Conservation (phyloP, 1,140 invertebrate genomes). For the Heliconius eleuchia region DNA sequence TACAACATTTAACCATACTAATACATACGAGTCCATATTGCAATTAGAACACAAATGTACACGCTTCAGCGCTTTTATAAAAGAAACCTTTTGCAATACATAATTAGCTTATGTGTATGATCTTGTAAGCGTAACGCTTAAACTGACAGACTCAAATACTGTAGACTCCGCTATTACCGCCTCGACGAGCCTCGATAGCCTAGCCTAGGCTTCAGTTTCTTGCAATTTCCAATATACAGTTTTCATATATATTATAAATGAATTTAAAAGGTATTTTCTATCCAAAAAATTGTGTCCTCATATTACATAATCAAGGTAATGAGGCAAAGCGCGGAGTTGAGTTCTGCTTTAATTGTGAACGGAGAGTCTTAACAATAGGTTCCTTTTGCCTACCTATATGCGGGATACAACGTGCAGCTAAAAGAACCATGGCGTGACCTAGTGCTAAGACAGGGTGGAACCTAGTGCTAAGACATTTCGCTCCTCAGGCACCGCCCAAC, state of each 20-base stretch:
- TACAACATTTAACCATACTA: too few relatives aligned
- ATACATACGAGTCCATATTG: background rate
- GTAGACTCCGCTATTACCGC: constrained; percentile 3
- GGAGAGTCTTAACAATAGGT: background rate
- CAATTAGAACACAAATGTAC: constrained; percentile 26
- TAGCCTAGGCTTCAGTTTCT: constrained; percentile 2
- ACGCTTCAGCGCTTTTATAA: constrained; percentile 30
- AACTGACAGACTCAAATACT: constrained; percentile 29
- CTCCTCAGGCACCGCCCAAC: too few relatives aligned
- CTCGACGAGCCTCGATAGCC: too few relatives aligned
- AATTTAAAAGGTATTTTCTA: too few relatives aligned
- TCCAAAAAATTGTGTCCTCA: too few relatives aligned
- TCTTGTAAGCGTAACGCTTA: constrained; percentile 31
- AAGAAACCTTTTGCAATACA: constrained; percentile 30
- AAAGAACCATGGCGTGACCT: too few relatives aligned
- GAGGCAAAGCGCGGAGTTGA: background rate
- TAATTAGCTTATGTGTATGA: constrained; percentile 32
- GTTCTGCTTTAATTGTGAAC: background rate
- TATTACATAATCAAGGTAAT: background rate
- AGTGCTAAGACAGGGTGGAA: too few relatives aligned
- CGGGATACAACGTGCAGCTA: too few relatives aligned
- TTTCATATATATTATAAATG: too few relatives aligned
- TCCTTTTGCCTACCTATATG: too few relatives aligned
- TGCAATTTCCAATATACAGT: background rate
- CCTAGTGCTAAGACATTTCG: too few relatives aligned